Base-by-base conservation (phyloP, 2,113 vertebrate species). In the Lathamus discolor region DNA sequence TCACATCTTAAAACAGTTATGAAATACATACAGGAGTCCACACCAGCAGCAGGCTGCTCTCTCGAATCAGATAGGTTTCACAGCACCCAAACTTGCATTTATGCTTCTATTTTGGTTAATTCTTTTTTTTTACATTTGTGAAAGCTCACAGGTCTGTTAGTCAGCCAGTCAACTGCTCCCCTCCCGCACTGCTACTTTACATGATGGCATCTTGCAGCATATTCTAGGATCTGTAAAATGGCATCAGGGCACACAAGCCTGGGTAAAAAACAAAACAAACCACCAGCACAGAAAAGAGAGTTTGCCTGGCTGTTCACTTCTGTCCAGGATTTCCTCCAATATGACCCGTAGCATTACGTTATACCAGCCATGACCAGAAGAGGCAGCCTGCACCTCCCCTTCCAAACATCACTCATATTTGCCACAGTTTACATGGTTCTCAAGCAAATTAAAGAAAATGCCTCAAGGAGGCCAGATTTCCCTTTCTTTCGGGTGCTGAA, bases 121-220 rank as follows among this genome's bases (percentile, higher is more conserved):
- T 18, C 33, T 88, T n/a, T n/a, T n/a, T n/a, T n/a, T n/a, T n/a
- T n/a, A n/a, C 33, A 4, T 81, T 46, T 62, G 7, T 19, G 18
- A 46, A 23, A 72, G 2, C 1, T 0, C 3, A 10, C 9, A 57
- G 33, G 17, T 74, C 52, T 46, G 22, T 29, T 49, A 41, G n/a
- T 37, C 17, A 68, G 11, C 8, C 66, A 79, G 55, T 13, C 20
- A 75, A 11, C 27, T 35, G 6, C 16, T 85, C 11, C 10, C 33
- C 83, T 72, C 12, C 29, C 51, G 20, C 31, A n/a, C 14, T 76
- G 16, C 61, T 41, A 43, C 41, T 79, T 86, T 20, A 77, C 17
- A 24, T 8, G 75, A 19, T 9, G 37, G 24, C 44, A 55, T n/a
- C 33, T 46, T 80, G 33, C 3, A 43, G 43, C n/a, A 35, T 24